Evolutionary conservation across 2,113 vertebrate species (phyloP).

Genomic region (Phalacrocorax carbo): DNA sequence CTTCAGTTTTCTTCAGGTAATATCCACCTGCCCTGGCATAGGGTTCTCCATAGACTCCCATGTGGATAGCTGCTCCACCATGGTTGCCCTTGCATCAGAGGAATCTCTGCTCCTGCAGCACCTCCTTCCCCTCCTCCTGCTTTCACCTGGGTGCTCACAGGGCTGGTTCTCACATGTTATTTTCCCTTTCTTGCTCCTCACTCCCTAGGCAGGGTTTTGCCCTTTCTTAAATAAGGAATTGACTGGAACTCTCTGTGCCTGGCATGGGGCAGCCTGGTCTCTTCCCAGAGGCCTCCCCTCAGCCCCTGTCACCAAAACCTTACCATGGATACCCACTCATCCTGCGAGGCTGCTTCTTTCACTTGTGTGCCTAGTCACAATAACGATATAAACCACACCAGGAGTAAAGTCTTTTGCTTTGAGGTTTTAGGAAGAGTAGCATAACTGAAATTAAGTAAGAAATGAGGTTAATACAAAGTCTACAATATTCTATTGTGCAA

Average conservation of each 20-base stretch:
- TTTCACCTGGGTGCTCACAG: background rate
- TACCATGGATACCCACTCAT: background rate
- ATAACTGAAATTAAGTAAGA: background rate
- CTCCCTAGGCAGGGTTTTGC: background rate
- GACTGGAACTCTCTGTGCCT: rapidly evolving
- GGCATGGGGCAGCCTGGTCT: background rate
- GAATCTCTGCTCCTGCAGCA: background rate
- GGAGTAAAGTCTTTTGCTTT: background rate
- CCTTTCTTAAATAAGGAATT: background rate
- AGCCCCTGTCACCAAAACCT: background rate
- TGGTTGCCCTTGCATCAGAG: background rate
- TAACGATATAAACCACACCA: background rate
- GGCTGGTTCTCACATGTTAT: background rate
- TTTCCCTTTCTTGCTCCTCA: background rate
- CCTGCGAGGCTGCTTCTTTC: background rate
- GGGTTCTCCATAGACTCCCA: background rate
- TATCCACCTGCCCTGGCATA: background rate
- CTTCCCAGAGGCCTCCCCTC: background rate
- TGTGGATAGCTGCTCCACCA: background rate
- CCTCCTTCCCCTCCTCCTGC: background rate
- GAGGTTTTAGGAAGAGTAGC: background rate
- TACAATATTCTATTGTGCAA: background rate
- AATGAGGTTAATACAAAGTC: background rate
- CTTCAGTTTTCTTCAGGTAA: background rate
- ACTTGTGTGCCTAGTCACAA: background rate